Evolutionary conservation across 2,797 vertebrate species (phyloP).

Genomic region (Furcifer pardalis): DNA sequence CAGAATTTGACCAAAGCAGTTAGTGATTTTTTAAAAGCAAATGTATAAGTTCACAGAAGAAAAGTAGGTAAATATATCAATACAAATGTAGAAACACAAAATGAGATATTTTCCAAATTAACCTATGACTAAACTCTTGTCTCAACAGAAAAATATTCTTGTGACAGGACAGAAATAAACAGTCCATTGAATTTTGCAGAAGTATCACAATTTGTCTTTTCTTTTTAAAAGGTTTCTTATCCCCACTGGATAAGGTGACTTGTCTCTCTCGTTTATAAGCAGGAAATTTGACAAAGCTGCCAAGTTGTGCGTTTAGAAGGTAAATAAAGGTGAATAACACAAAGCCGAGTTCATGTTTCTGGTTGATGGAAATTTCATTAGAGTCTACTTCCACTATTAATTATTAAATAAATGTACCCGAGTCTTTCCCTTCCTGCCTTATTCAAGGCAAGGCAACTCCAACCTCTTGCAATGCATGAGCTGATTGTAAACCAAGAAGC

Average conservation of each 20-base stretch:
- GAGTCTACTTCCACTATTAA: conserved; percentile 91
- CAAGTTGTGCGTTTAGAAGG: conserved; percentile 57
- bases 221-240: neutral
- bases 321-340: conserved; percentile 65
- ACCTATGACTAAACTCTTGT: neutral
- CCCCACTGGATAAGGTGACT: conserved; percentile 13
- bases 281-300: conserved; percentile 58
- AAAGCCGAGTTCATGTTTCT: conserved; percentile 82
- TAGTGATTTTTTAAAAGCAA: neutral
- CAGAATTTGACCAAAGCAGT: neutral
- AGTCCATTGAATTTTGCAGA: neutral
- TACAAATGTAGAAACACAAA: neutral
- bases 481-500: conserved; percentile 62
- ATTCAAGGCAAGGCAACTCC: conserved; percentile 57
- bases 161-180: neutral
- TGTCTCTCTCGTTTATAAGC: conserved; percentile 26
- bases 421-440: conserved; percentile 67
- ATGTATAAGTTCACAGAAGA: neutral
- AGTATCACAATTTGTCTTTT: neutral
- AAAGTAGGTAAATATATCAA: neutral
- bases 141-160: neutral
- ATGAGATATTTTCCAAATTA: neutral
- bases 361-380: conserved; percentile 93
- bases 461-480: conserved; percentile 63
- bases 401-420: conserved; percentile 87